A percentile compares a stretch with the other conserved stretches of the same genome.
phyloP scores from a whole-genome alignment of 2,888 invertebrate species.

The Endomychus coccineus region DNA sequence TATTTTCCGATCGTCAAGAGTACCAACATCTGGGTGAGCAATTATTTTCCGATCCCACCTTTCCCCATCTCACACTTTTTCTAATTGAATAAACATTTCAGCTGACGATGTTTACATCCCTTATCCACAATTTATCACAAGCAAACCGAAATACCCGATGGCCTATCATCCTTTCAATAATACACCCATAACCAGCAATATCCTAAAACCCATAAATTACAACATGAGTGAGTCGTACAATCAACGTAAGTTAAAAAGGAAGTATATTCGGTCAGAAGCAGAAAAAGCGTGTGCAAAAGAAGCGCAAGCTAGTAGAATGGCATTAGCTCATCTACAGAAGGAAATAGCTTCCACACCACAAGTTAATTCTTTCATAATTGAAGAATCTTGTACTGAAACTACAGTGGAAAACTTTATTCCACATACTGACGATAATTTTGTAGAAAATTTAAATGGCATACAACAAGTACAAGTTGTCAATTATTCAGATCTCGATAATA shows the following conservation, averaged over 20 bases:
- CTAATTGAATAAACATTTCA: constrained; percentile 19
- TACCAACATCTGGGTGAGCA: constrained; percentile 19
- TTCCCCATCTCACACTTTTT: background rate
- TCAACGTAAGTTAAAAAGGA: constrained; percentile 33
- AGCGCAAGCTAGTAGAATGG: constrained; percentile 42
- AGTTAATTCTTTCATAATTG: constrained; percentile 39
- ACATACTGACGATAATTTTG: constrained; percentile 28
- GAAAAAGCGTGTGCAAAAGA: constrained; percentile 42
- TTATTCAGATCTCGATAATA: constrained; percentile 25
- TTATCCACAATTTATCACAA: constrained; percentile 38
- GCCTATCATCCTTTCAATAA: constrained; percentile 28
- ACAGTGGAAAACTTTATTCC: constrained; percentile 42
- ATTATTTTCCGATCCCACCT: background rate
- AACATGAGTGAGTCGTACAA: constrained; percentile 25
- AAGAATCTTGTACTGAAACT: constrained; percentile 40
- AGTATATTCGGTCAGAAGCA: constrained; percentile 35
- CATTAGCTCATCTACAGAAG: constrained; percentile 43
- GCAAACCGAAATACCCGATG: constrained; percentile 41
- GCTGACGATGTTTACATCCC: constrained; percentile 35
- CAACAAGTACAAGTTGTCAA: constrained; percentile 28
- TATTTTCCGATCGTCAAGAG: constrained; percentile 46
- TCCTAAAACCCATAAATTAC: constrained; percentile 24
- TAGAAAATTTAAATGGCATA: constrained; percentile 25
- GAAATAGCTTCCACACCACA: constrained; percentile 39
- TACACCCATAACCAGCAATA: constrained; percentile 16